These are phyloP conservation scores for Marasmarcha lunaedactyla DNA, from an alignment of 2,888 invertebrate genomes.

Conservation along the genomic window DNA sequence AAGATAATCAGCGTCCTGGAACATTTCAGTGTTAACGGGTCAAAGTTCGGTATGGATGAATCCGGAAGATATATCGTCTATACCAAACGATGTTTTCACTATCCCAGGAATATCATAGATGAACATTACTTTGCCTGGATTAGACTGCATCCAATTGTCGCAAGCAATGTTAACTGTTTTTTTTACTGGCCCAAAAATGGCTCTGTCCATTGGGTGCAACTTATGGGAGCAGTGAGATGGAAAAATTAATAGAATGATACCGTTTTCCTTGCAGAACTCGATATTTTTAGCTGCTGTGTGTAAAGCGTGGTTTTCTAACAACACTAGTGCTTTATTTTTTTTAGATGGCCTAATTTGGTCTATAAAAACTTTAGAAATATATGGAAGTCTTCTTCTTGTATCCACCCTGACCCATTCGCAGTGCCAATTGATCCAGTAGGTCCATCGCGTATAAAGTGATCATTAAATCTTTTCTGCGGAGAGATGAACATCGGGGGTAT, in stretches of 20 bases:
- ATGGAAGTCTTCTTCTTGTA: conserved; percentile 17
- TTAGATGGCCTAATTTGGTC: conserved; percentile 10
- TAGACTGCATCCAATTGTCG: conserved; percentile 16
- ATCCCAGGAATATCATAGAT: no score
- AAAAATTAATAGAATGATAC: no score
- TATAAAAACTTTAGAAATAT: conserved; percentile 11
- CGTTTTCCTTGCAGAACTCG: no score
- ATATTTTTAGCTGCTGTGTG: no score
- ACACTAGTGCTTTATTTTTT: conserved; percentile 10
- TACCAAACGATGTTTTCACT: no score
- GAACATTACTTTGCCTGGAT: no score
- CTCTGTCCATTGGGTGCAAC: conserved; percentile 27
- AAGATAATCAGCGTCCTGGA: conserved; percentile 12
- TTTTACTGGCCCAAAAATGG: no score
- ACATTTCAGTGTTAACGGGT: no score
- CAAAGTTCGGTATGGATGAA: conserved; percentile 12
- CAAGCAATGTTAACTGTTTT: conserved; percentile 12
- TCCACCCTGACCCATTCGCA: no score
- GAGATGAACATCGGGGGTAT: conserved; percentile 23
- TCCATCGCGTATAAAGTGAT: conserved; percentile 22
- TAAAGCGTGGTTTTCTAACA: conserved; percentile 16
- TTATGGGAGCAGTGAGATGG: no score
- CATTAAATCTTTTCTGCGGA: conserved; percentile 21
- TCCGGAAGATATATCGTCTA: conserved; percentile 11
- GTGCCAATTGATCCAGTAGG: conserved; percentile 18